A percentile compares a stretch with the other conserved stretches of the same genome.
Conservation (phyloP, 2,888 invertebrate species). For the Drosophila flavopinicola region DNA sequence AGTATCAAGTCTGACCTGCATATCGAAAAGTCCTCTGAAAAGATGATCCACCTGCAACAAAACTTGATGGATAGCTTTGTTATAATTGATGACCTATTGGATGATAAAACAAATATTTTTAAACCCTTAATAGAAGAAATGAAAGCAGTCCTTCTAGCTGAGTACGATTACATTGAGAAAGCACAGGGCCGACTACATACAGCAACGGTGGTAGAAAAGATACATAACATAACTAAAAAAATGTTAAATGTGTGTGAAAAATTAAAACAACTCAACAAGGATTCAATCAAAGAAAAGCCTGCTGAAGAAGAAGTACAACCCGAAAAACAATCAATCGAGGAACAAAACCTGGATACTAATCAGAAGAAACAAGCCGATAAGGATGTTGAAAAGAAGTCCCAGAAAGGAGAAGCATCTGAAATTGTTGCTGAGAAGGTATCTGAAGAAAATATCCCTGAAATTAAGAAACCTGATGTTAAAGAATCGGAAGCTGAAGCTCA, state of each 20-base stretch:
- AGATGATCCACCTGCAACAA: constrained; percentile 76
- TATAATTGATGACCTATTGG: constrained; percentile 70
- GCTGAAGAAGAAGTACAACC: constrained; percentile 6
- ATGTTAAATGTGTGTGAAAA: constrained; percentile 51
- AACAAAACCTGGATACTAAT: background rate
- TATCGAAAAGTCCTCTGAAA: constrained; percentile 70
- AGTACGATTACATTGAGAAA: constrained; percentile 67
- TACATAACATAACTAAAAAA: constrained; percentile 40
- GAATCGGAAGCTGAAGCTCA: constrained; percentile 13
- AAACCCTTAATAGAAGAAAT: constrained; percentile 52
- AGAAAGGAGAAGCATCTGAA: constrained; percentile 9
- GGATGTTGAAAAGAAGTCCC: background rate
- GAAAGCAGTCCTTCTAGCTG: constrained; percentile 46
- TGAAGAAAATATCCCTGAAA: background rate
- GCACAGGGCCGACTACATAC: constrained; percentile 30
- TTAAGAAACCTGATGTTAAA: constrained; percentile 3
- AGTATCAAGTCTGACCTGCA: constrained; percentile 31
- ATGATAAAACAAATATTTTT: constrained; percentile 29
- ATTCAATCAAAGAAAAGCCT: constrained; percentile 10
- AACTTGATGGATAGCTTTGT: constrained; percentile 80
- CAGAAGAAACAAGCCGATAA: constrained; percentile 1
- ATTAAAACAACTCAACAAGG: constrained; percentile 12
- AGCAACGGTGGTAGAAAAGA: constrained; percentile 35
- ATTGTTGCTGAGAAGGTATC: constrained; percentile 9
- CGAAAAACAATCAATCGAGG: constrained; percentile 1